Conservation (phyloP, 2,113 vertebrate species). For the Passer montanus region DNA sequence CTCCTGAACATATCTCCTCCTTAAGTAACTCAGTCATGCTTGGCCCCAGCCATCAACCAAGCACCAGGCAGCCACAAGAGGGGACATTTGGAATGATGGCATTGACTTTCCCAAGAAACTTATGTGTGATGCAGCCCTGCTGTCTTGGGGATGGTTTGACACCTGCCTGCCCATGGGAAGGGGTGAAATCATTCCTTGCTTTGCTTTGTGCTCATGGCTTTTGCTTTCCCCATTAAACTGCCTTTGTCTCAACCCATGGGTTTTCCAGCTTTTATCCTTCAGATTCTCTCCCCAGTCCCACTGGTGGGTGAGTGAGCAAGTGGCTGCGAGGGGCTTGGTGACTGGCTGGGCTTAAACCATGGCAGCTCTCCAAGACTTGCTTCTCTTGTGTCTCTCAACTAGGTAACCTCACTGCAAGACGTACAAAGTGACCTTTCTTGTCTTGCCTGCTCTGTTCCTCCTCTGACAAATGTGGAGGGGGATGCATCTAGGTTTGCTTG, state of each 20-base stretch:
- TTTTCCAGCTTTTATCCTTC: neutral
- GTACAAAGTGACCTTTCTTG: neutral
- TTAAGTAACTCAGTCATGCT: neutral
- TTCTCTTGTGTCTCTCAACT: neutral
- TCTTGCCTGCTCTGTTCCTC: neutral
- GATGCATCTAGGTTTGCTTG: neutral
- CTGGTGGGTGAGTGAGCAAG: accelerated
- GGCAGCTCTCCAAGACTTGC: neutral
- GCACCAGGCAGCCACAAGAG: neutral
- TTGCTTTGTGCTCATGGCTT: neutral
- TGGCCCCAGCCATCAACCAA: neutral
- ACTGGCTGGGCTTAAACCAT: neutral
- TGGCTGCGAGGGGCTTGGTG: neutral
- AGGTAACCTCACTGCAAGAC: neutral
- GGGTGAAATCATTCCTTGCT: neutral
- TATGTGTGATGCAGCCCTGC: neutral
- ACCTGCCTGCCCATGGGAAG: neutral
- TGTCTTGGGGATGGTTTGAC: neutral
- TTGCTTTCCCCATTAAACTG: neutral
- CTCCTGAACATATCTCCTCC: neutral
- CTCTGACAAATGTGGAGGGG: accelerated
- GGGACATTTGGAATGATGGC: neutral
- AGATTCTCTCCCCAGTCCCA: accelerated
- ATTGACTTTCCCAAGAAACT: neutral
- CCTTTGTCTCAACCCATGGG: neutral